Conservation (phyloP, 2,888 invertebrate species). For the Polydrusus pterygomalis region DNA sequence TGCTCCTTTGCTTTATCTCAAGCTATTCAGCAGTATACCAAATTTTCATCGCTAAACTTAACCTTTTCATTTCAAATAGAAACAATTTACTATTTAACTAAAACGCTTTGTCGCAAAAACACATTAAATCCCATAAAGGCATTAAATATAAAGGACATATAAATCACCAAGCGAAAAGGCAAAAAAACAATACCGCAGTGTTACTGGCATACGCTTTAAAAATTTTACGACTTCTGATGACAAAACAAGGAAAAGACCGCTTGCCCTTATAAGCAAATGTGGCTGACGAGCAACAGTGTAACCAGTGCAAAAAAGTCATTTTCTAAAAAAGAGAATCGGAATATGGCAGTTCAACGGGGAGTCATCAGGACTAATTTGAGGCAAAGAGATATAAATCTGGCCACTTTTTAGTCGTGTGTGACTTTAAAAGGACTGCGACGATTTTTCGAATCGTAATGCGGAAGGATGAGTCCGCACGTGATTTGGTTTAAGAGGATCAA, state of each 20-base stretch:
- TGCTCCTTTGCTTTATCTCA: no score
- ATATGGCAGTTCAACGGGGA: conserved; percentile 43
- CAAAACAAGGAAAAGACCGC: conserved; percentile 35
- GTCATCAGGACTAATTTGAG: conserved; percentile 54
- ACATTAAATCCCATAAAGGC: not conserved
- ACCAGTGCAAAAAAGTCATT: conserved; percentile 33
- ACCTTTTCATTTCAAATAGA: no score
- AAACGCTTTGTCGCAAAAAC: not conserved
- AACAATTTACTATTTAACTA: no score
- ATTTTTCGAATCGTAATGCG: conserved; percentile 52
- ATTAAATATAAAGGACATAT: conserved; percentile 21
- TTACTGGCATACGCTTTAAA: conserved; percentile 43
- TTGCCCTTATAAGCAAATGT: conserved; percentile 41
- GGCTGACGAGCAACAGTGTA: conserved; percentile 32
- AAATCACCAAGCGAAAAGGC: conserved; percentile 24
- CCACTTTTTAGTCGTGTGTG: conserved; percentile 43
- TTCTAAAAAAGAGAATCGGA: conserved; percentile 35
- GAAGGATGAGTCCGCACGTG: conserved; percentile 54
- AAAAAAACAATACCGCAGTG: conserved; percentile 37
- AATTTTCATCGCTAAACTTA: no score
- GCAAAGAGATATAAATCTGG: conserved; percentile 50
- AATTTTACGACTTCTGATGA: conserved; percentile 43
- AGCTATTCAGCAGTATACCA: no score
- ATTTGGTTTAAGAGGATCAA: conserved; percentile 49
- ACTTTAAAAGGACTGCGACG: conserved; percentile 45